phyloP scores from a whole-genome alignment of 2,888 invertebrate species.

The Eupithecia pulchellata region DNA sequence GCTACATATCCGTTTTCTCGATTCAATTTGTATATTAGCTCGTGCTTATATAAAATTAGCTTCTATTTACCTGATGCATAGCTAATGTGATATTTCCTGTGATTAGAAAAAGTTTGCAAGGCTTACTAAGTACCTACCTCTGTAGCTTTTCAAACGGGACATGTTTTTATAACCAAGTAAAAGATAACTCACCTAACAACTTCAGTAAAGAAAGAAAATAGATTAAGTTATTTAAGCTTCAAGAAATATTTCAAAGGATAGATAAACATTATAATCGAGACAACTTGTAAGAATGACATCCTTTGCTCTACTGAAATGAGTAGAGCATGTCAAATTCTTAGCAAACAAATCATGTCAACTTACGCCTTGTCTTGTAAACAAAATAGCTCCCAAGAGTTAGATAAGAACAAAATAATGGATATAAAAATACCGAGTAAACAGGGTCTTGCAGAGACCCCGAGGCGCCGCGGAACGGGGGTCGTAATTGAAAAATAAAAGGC shows the following conservation, averaged over 20 bases:
- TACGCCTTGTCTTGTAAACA: constrained; percentile 13
- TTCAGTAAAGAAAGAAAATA: not conserved
- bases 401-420: constrained; percentile 41
- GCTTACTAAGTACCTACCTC: not conserved
- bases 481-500: constrained; percentile 86
- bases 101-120: constrained; percentile 21
- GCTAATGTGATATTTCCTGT: constrained; percentile 31
- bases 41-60: constrained; percentile 30
- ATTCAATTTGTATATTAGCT: constrained; percentile 33
- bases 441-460: constrained; percentile 72
- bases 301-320: not conserved
- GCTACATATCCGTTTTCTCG: constrained; percentile 33
- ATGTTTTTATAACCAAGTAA: constrained; percentile 1
- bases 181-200: not conserved
- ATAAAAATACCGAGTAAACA: constrained; percentile 56
- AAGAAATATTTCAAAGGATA: not conserved
- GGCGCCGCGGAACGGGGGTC: constrained; percentile 71
- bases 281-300: not conserved
- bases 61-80: constrained; percentile 21
- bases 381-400: constrained; percentile 29
- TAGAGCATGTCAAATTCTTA: constrained; percentile 5
- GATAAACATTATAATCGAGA: not conserved
- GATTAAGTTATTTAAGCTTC: not conserved
- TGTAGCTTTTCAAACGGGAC: constrained; percentile 8
- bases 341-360: constrained; percentile 12